Evolutionary conservation across 2,888 invertebrate genomes (phyloP).

Genomic region (Ormyrus pomaceus): DNA sequence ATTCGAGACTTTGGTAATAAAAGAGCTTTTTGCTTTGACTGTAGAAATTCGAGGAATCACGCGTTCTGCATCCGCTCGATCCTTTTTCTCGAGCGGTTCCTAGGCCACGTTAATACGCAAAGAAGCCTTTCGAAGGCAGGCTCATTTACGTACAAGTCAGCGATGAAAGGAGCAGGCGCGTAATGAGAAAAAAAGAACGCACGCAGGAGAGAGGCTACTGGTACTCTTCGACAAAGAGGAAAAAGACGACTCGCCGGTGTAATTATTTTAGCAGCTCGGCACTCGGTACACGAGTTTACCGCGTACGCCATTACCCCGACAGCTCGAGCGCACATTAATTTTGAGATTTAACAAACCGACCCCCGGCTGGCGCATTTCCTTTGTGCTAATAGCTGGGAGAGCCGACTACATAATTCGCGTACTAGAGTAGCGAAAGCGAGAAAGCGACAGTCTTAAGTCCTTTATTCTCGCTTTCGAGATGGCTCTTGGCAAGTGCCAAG

Average conservation of each 20-base stretch:
- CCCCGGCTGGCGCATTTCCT: background rate
- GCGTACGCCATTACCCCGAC: background rate
- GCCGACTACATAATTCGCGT: background rate
- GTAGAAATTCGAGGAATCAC: background rate
- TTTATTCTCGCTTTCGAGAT: background rate
- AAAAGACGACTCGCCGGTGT: constrained; percentile 20
- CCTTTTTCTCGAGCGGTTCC: constrained; percentile 11
- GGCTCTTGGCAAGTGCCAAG: constrained; percentile 6
- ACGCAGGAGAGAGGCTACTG: background rate
- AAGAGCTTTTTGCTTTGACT: background rate
- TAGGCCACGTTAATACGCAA: constrained; percentile 25
- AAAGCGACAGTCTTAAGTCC: background rate
- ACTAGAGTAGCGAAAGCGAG: background rate
- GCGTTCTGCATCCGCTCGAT: background rate
- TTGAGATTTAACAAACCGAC: constrained; percentile 37
- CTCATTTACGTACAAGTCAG: constrained; percentile 19
- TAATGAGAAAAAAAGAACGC: background rate
- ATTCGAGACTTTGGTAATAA: background rate
- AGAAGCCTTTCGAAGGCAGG: constrained; percentile 21
- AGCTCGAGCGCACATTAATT: constrained; percentile 16
- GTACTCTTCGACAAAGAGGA: constrained; percentile 16
- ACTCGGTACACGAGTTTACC: background rate
- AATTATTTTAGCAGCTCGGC: constrained; percentile 28
- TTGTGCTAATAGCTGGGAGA: constrained; percentile 21
- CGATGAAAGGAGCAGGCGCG: constrained; percentile 19